Base-by-base conservation (phyloP, 2,113 vertebrate genomes). In the Malurus elegans region DNA sequence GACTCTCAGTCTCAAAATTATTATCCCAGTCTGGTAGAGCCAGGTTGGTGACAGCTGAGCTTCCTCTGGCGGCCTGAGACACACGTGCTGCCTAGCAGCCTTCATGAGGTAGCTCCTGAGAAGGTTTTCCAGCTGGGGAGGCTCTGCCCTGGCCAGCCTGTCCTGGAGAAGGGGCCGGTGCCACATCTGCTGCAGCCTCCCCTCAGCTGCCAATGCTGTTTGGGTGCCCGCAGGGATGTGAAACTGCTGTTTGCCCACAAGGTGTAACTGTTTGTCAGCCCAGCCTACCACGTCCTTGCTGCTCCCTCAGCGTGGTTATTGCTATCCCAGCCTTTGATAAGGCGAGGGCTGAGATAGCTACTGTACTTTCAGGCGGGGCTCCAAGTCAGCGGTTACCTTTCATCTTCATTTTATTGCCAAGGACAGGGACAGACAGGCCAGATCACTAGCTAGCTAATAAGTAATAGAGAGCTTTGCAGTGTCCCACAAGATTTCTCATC, bases 331-430 rank as follows among this genome's bases (percentile, higher is more conserved):
- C 96, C 96, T 98, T 98, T 98, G 99, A 99, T 99, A 99, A 99
- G 98, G 96, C 47, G 75, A 98, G 98, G 97, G 96, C 97, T 98
- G 97, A 98, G 99, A 99, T 99, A 99, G 98, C 98, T 98, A 96
- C 97, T 97, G 96, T 96, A 97, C 98, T 99, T 99, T 99, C 98
- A 99, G 98, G 98, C 98, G 94, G 96, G 97, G 98, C 98, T 98
- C 97, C 98, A 98, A 98, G 98, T 98, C 98, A 97, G 97, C 98
- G 97, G 98, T 97, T 97, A 86, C 96, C 98, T 99, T 98, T 99
- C 97, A 99, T 98, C 98, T 98, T 97, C 97, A 96, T 98, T 98
- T 98, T 98, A 97, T 97, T 98, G 98, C 98, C 98, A 99, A 99
- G 98, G 98, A 98, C 98, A 98, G 98, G 71, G 78, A 97, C 98